These are phyloP conservation scores for Pseudomugil tenellus DNA, from an alignment of 2,797 vertebrate genomes.

Conservation along the genomic window DNA sequence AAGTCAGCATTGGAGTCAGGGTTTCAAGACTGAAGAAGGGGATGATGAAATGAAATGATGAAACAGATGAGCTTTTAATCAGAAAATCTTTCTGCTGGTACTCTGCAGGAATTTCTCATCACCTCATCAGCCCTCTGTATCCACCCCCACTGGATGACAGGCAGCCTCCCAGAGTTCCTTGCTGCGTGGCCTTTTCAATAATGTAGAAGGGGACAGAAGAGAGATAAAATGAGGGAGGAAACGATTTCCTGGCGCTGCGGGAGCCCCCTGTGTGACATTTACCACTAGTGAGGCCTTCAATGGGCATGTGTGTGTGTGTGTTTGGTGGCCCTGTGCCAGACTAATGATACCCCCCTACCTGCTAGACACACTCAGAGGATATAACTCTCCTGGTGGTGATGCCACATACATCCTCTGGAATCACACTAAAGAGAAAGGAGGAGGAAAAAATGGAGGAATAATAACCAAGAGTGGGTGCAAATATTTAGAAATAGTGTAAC, in stretches of 20 bases:
- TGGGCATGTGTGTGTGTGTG: constrained; percentile 39
- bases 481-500: neutral
- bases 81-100: constrained; percentile 39
- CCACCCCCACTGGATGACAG: constrained; percentile 36
- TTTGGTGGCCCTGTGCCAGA: constrained; percentile 50
- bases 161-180: constrained; percentile 68
- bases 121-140: constrained; percentile 51
- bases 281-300: constrained; percentile 51
- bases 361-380: constrained; percentile 35
- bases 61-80: constrained; percentile 60
- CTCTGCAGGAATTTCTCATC: constrained; percentile 51
- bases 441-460: constrained; percentile 10
- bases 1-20: neutral
- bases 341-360: constrained; percentile 65
- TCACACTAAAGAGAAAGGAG: neutral
- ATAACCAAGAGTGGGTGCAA: constrained; percentile 4
- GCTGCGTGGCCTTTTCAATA: constrained; percentile 82
- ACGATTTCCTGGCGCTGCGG: constrained; percentile 68
- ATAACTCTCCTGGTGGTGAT: constrained; percentile 40
- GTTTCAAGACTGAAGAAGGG: neutral
- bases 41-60: constrained; percentile 55
- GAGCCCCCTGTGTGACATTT: constrained; percentile 79
- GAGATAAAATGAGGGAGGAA: constrained; percentile 66
- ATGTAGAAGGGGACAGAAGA: constrained; percentile 63
- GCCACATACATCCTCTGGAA: constrained; percentile 48